Evolutionary conservation across 2,797 vertebrate species (phyloP).

Genomic region (Gymnopithys bicolor): DNA sequence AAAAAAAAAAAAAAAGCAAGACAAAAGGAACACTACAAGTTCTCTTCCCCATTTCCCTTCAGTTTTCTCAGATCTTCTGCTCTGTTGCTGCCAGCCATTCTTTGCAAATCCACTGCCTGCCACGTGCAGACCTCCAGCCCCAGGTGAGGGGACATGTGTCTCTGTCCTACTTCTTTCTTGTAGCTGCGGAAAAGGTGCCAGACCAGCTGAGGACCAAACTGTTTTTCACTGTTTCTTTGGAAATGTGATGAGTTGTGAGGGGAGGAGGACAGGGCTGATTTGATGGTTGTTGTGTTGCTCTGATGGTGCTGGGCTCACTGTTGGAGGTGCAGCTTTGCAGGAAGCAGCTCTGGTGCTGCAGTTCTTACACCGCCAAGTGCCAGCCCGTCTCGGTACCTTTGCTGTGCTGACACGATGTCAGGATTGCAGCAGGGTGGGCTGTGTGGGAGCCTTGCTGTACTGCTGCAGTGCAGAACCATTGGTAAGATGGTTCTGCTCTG

Average conservation of each 20-base stretch:
- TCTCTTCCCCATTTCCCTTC: too few relatives aligned
- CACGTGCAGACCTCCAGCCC: neutral
- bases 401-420: neutral
- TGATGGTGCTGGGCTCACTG: neutral
- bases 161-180: neutral
- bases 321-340: neutral
- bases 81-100: neutral
- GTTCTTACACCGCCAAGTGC: too few relatives aligned
- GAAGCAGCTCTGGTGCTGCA: neutral
- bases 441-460: accelerated
- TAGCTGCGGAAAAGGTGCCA: neutral
- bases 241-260: neutral
- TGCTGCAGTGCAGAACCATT: neutral
- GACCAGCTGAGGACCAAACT: neutral
- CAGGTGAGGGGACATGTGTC: too few relatives aligned
- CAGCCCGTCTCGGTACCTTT: neutral
- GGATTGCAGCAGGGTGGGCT: neutral
- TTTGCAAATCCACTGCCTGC: neutral
- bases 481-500: neutral
- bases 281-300: neutral
- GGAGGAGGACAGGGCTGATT: neutral
- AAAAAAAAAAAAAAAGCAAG: neutral
- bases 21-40: neutral
- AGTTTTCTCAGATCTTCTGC: neutral
- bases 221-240: neutral